Conservation (phyloP, 2,888 invertebrate species). For the Tridacna gigas region DNA sequence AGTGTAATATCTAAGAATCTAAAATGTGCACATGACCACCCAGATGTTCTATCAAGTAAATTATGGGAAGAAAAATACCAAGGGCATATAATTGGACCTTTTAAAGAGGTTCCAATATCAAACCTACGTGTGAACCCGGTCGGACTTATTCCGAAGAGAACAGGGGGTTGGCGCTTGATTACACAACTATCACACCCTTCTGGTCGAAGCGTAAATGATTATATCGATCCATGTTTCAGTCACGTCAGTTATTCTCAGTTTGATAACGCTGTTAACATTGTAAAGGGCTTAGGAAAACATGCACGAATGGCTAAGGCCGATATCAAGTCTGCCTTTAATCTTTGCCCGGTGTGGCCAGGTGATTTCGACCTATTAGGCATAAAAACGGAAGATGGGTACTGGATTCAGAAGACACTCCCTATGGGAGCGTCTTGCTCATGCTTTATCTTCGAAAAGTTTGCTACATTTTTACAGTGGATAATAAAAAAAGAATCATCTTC, state of each 20-base stretch:
- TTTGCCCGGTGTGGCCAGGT: constrained; percentile 18
- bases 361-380: constrained; percentile 36
- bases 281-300: constrained; percentile 22
- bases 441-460: constrained; percentile 31
- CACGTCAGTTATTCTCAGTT: constrained; percentile 34
- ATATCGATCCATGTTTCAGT: constrained; percentile 20
- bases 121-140: constrained; percentile 40
- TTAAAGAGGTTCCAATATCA: constrained; percentile 27
- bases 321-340: constrained; percentile 35
- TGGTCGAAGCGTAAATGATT: constrained; percentile 38
- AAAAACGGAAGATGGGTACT: constrained; percentile 20
- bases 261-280: constrained; percentile 36
- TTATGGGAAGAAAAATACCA: constrained; percentile 22
- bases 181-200: constrained; percentile 40
- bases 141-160: constrained; percentile 39
- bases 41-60: constrained; percentile 22
- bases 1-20: constrained; percentile 9
- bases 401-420: constrained; percentile 33
- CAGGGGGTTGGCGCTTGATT: constrained; percentile 41
- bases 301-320: constrained; percentile 36
- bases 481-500: background rate
- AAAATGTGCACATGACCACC: constrained; percentile 29
- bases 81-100: constrained; percentile 34
- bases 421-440: constrained; percentile 28
- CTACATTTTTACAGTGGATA: constrained; percentile 27